A percentile compares a stretch with the other conserved stretches of the same genome.
phyloP scores from a whole-genome alignment of 2,113 vertebrate species.

The Ramphastos sulfuratus region DNA sequence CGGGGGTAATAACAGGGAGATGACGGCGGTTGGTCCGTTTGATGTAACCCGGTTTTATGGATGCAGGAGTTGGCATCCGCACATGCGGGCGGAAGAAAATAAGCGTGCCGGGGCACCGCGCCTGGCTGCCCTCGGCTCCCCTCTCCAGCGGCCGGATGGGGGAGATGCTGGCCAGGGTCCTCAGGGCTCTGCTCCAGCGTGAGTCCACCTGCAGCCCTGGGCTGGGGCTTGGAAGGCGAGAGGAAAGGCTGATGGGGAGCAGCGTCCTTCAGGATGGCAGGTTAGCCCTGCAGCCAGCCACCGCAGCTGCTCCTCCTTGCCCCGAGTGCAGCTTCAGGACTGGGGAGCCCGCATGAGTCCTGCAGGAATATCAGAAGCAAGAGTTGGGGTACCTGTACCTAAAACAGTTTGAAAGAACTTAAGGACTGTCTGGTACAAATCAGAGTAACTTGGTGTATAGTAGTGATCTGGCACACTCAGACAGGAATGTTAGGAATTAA shows the following conservation, averaged over 20 bases:
- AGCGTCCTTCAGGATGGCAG: too few species aligned
- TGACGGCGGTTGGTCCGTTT: slow-evolving; percentile 67
- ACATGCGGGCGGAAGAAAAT: slow-evolving; percentile 45
- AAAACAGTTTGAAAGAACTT: neutral
- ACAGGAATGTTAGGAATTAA: neutral
- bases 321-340: fast-evolving
- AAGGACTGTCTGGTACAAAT: neutral
- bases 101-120: slow-evolving; percentile 20
- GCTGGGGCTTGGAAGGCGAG: fast-evolving
- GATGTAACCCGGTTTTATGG: slow-evolving; percentile 64
- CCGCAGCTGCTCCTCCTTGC: neutral
- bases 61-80: slow-evolving; percentile 12
- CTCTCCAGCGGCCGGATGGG: fast-evolving
- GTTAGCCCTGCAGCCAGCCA: neutral
- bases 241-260: neutral
- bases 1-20: slow-evolving; percentile 59
- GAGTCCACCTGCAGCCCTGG: fast-evolving
- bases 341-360: neutral
- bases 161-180: neutral
- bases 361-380: neutral
- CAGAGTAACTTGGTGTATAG: neutral
- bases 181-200: neutral
- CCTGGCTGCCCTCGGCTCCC: neutral
- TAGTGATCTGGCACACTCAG: neutral
- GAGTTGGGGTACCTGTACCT: neutral